Evolutionary conservation across 2,797 vertebrate genomes (phyloP).

Genomic region (Poeciliopsis turneri): DNA sequence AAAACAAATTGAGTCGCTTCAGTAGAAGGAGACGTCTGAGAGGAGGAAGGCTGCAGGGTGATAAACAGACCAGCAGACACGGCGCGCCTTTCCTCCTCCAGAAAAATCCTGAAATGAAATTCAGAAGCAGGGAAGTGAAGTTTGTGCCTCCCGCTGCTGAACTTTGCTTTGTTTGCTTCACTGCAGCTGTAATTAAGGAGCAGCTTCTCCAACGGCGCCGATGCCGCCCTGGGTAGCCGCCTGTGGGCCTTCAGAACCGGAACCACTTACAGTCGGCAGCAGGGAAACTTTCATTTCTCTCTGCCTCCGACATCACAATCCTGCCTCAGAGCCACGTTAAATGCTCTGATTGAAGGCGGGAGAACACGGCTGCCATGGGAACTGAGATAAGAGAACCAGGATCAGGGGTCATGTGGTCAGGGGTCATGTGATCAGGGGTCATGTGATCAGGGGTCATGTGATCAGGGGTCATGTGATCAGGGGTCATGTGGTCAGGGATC

Average conservation of each 20-base stretch:
- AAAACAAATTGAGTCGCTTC: slow-evolving; percentile 23
- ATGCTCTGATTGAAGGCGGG: not conserved
- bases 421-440: not conserved
- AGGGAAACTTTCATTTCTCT: not conserved
- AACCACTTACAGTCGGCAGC: not conserved
- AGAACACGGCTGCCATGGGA: not conserved
- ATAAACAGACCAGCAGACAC: slow-evolving; percentile 20
- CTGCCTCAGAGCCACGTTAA: not conserved
- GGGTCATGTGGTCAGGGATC: not conserved
- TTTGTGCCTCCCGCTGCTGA: slow-evolving; percentile 1
- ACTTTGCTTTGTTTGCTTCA: not conserved
- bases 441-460: too few relatives aligned
- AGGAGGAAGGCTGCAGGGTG: slow-evolving; percentile 15
- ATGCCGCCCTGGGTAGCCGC: not conserved
- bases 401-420: not conserved
- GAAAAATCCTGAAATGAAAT: slow-evolving; percentile 6
- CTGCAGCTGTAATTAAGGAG: slow-evolving; percentile 1
- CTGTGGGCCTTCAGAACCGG: not conserved
- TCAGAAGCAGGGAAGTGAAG: not conserved
- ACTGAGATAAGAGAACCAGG: not conserved
- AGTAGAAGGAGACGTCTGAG: slow-evolving; percentile 19
- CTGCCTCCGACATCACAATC: not conserved
- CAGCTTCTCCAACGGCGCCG: not conserved
- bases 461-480: not conserved
- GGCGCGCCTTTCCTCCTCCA: slow-evolving; percentile 1